Evolutionary conservation across 2,888 invertebrate species (phyloP).

Genomic region (Griposia aprilina): DNA sequence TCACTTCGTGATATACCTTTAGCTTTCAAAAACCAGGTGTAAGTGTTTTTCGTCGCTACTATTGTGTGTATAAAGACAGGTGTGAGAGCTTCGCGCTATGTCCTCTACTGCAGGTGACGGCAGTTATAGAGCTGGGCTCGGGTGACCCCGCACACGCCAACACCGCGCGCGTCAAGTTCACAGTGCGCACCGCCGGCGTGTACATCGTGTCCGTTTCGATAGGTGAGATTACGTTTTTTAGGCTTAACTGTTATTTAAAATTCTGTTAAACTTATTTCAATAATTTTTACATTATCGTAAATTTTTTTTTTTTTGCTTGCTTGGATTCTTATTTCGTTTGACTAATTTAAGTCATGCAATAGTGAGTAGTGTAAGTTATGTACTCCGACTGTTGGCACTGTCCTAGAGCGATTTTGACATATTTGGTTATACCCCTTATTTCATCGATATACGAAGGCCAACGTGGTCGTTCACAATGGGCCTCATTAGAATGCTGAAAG

Average conservation of each 20-base stretch:
- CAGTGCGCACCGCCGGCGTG: slow-evolving; percentile 96
- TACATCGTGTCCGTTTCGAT: slow-evolving; percentile 94
- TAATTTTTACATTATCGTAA: not conserved
- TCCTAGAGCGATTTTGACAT: not conserved
- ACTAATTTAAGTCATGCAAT: not conserved
- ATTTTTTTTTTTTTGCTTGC: too few relatives aligned
- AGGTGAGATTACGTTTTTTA: not conserved
- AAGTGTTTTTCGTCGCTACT: not conserved
- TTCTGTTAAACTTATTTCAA: not conserved
- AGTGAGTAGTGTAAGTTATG: too few relatives aligned
- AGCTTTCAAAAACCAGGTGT: not conserved
- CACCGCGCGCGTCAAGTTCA: slow-evolving; percentile 97
- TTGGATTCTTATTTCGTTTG: not conserved
- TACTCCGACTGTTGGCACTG: not conserved
- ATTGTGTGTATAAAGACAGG: slow-evolving; percentile 5
- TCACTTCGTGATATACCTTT: too few relatives aligned
- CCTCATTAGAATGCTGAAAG: too few relatives aligned
- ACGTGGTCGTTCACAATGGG: too few relatives aligned
- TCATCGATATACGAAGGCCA: too few relatives aligned
- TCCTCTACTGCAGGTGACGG: slow-evolving; percentile 91
- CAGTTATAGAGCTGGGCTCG: slow-evolving; percentile 96
- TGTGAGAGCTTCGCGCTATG: slow-evolving; percentile 43
- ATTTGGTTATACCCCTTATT: too few relatives aligned
- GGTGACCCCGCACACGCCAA: slow-evolving; percentile 96
- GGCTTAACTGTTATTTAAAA: not conserved